A percentile compares a stretch with the other conserved stretches of the same genome.
phyloP scores from a whole-genome alignment of 2,888 invertebrate genomes.

The Ceraclea dissimilis region DNA sequence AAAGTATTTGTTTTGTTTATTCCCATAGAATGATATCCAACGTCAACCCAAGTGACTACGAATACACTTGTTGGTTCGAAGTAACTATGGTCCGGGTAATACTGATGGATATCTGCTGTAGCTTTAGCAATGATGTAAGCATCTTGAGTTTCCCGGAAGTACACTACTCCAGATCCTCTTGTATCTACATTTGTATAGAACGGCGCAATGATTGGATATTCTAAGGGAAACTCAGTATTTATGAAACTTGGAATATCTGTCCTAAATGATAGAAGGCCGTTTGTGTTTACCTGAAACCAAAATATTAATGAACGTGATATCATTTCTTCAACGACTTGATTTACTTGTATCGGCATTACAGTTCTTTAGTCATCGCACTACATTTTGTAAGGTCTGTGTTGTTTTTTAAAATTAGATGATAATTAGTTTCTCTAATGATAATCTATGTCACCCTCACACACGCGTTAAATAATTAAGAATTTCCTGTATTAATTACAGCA shows the following conservation, averaged over 20 bases:
- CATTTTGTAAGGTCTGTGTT: too few relatives aligned
- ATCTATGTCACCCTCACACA: too few relatives aligned
- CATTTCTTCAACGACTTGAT: too few relatives aligned
- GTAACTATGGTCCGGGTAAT: conserved; percentile 61
- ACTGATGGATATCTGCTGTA: conserved; percentile 60
- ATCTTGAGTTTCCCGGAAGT: conserved; percentile 62
- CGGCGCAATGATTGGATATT: conserved; percentile 82
- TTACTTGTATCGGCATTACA: too few relatives aligned
- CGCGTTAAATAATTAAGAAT: too few relatives aligned
- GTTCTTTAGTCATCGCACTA: too few relatives aligned
- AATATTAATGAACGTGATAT: conserved; percentile 15
- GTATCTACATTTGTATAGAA: conserved; percentile 90
- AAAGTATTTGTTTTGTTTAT: conserved; percentile 77
- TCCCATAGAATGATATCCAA: conserved; percentile 65
- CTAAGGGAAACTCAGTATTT: conserved; percentile 83
- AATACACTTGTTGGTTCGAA: conserved; percentile 76
- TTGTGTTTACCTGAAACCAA: conserved; percentile 73
- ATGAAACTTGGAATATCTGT: conserved; percentile 81
- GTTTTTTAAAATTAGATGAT: too few relatives aligned
- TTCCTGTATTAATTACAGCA: too few relatives aligned
- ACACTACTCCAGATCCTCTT: conserved; percentile 61
- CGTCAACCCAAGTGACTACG: conserved; percentile 85
- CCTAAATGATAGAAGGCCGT: conserved; percentile 83
- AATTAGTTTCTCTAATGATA: too few relatives aligned
- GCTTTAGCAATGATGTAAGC: conserved; percentile 57